Base-by-base conservation (phyloP, 2,888 invertebrate genomes). In the Disparrhopalites patrizii region DNA sequence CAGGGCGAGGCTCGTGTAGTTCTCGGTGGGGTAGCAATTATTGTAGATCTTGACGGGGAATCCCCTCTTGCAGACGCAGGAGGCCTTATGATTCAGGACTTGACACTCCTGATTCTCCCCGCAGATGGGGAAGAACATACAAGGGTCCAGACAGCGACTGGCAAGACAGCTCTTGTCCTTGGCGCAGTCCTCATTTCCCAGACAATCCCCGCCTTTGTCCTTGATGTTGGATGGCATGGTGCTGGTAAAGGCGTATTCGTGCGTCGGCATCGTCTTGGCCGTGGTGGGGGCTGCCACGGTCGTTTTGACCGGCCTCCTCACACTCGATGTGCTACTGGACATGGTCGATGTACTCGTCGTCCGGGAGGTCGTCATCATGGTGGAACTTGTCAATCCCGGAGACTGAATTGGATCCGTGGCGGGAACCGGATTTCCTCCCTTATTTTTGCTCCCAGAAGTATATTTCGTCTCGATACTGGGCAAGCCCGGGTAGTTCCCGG, bases 21-120 rank as follows among this genome's bases (percentile, higher is more conserved):
- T 63, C 3, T 55, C 63, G 2, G 40, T 30, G 2, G 56, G 43
- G 33, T 56, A 63, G 28, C 63, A 63, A 30, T 56, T 55, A 31
- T 63, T 63, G 56, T 63, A 43, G 25, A 63, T 56, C 25, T 40
- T 63, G 28, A 63, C 43, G 4, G 63, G 63, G 20, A 23, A 63
- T 30, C 55, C 47, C 1, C 18, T 3, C 25, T 47, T 55, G 55
- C 63, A 63, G 3, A 27, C 20, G 18, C 63, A 63, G 8, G 13
- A 25, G 2, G 56, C 40, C 23, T 56, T 55, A 33, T 63, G 63
- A 3, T 55, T 10, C 1, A 38, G 18, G 1, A 52, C 52, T 1
- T 31, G 23, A 23, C 63, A 63, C 3, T 55, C 63, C 25, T 63
- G 63, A 27, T 55, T 55, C 15, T 63, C 47, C 3, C 55, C 47